phyloP scores from a whole-genome alignment of 2,797 vertebrate genomes.

The Rousettus madagascariensis region DNA sequence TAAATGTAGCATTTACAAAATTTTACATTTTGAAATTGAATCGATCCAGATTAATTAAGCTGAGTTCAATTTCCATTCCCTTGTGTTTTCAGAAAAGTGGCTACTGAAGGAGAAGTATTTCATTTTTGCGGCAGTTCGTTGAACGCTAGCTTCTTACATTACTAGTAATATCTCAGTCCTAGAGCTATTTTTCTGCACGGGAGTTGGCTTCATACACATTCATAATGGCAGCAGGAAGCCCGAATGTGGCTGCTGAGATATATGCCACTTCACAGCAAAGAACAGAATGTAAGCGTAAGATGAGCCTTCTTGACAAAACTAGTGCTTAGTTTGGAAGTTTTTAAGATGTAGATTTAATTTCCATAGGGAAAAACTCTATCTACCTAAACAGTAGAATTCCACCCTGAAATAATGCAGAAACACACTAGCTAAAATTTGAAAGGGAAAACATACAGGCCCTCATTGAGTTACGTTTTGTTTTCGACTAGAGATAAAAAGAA shows the following conservation, averaged over 20 bases:
- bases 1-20: neutral
- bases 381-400: neutral
- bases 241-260: neutral
- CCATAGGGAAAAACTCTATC: neutral
- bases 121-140: neutral
- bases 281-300: neutral
- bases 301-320: neutral
- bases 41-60: neutral
- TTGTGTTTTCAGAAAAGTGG: neutral
- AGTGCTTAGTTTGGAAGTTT: neutral
- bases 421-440: neutral
- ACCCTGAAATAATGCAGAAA: neutral
- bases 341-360: neutral
- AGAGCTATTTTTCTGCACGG: neutral
- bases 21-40: neutral
- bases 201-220: neutral
- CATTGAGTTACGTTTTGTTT: neutral
- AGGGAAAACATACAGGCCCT: neutral
- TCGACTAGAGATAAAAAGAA: neutral
- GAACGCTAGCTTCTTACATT: neutral
- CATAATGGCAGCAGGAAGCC: neutral
- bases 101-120: neutral
- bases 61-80: neutral
- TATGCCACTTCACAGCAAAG: neutral
- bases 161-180: neutral